Base-by-base conservation (phyloP, 2,113 vertebrate species). In the Lonchura striata region DNA sequence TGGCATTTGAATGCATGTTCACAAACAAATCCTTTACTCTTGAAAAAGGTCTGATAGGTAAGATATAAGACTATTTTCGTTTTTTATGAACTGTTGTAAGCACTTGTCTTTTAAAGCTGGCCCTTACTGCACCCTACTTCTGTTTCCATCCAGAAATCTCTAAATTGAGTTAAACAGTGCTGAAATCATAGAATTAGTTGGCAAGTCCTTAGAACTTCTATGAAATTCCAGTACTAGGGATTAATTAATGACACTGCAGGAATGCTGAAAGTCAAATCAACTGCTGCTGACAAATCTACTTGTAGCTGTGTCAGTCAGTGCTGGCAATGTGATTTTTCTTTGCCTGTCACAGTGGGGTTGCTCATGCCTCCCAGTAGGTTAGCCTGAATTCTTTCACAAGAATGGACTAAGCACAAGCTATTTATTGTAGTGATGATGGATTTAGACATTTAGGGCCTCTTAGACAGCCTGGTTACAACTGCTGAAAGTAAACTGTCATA, bases 1-100 rank as follows among this genome's bases (percentile, higher is more conserved):
- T 99, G 96, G 99, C 99, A 56, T 99, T 99, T 81, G 99, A 99
- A 90, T 99, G 99, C 94, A 99, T 99, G 99, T 99, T 98, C 98
- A 99, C 99, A 22, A 98, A 98, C 97, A 98, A 98, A 95, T 93
- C 98, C 4, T 99, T 99, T 66, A 99, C 98, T 31, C 98, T 99
- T 92, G 99, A 99, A 90, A 98, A 98, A 52, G 99, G 99, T 6
- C 98, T 99, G 42, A 93, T 99, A 96, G 99, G 99, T 99, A 98
- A 98, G 98, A 95, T 27, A 82, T 30, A 35, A 76, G 71, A 70
- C 37, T 28, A 20, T 44, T 86, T 94, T 91, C 47, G 39, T 96
- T 72, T 88, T 78, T 47, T 42, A 4, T 82, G 13, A 82, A 28
- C 25, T 46, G 5, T 44, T 94, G 10, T 1, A 0, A 68, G 69